These are phyloP conservation scores for Eurypyga helias DNA, from an alignment of 2,113 vertebrate species.

Conservation along the genomic window DNA sequence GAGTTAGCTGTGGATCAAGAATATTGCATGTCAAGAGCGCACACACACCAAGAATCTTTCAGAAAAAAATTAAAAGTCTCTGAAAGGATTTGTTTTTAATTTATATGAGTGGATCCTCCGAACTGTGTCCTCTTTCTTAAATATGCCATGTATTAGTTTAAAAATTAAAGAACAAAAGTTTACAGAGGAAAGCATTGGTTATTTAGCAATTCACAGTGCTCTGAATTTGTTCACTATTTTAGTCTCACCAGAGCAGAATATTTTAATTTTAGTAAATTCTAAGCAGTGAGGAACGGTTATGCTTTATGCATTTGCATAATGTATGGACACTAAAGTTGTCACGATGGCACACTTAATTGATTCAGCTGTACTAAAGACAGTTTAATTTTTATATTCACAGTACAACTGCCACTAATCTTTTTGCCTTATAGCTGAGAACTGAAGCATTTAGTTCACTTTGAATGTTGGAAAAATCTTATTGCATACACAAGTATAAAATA, in stretches of 20 bases:
- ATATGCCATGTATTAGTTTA: not conserved
- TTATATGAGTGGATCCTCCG: not conserved
- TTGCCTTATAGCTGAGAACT: conserved; percentile 6
- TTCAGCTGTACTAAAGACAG: not conserved
- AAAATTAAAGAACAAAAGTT: not conserved
- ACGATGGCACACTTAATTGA: not conserved
- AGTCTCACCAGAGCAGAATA: not conserved
- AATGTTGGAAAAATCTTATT: not conserved
- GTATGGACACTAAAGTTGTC: not conserved
- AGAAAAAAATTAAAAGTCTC: not conserved
- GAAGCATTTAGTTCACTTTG: not conserved
- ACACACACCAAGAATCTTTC: not conserved
- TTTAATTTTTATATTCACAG: conserved; percentile 20
- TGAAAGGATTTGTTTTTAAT: not conserved
- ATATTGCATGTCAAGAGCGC: not conserved
- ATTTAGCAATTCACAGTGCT: not conserved
- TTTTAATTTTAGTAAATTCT: conserved; percentile 3
- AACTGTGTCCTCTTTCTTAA: not conserved
- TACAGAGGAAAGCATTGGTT: not conserved
- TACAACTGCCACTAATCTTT: not conserved
- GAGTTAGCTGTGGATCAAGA: not conserved
- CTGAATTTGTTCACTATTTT: not conserved
- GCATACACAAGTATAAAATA: not conserved
- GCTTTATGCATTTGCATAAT: not conserved
- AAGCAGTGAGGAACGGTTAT: not conserved